Evolutionary conservation across 1,140 invertebrate species (phyloP).

Genomic region (Pseudomyrmex sp.): DNA sequence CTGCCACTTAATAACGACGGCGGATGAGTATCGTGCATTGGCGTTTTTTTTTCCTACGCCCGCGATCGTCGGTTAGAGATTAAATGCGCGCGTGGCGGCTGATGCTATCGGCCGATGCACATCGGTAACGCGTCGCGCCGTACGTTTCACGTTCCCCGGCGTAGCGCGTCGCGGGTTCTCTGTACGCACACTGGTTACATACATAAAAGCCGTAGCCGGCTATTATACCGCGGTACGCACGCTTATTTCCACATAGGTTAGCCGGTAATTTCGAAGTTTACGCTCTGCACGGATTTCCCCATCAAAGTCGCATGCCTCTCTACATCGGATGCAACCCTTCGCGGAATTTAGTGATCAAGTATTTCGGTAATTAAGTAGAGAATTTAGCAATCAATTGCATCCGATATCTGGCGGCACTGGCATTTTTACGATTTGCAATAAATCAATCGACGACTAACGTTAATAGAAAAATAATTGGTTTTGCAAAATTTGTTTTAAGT

Average conservation of each 20-base stretch:
- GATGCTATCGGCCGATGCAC: slow-evolving; percentile 59
- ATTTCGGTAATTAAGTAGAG: slow-evolving; percentile 1
- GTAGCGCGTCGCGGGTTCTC: slow-evolving; percentile 8
- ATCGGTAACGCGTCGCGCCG: slow-evolving; percentile 62
- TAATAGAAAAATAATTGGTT: background rate
- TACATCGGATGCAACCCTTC: background rate
- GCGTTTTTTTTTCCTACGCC: slow-evolving; percentile 18
- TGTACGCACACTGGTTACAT: slow-evolving; percentile 51
- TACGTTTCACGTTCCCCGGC: slow-evolving; percentile 36
- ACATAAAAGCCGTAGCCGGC: slow-evolving; percentile 28
- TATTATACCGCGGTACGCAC: slow-evolving; percentile 46
- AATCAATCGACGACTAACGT: background rate
- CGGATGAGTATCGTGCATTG: background rate
- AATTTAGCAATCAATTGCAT: background rate
- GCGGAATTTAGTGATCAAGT: background rate
- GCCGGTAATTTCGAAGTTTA: slow-evolving; percentile 44
- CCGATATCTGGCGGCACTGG: background rate
- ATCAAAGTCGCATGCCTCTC: background rate
- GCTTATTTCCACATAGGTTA: slow-evolving; percentile 60
- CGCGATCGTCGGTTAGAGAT: slow-evolving; percentile 52
- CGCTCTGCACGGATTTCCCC: slow-evolving; percentile 26
- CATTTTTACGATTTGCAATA: background rate
- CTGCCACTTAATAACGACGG: slow-evolving; percentile 45
- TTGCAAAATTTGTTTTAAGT: background rate
- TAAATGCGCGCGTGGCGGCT: slow-evolving; percentile 62